A percentile compares a stretch with the other conserved stretches of the same genome.
These are phyloP conservation scores for Spinibarbus caldwelli DNA, from an alignment of 2,797 vertebrate species.

Conservation along the genomic window DNA sequence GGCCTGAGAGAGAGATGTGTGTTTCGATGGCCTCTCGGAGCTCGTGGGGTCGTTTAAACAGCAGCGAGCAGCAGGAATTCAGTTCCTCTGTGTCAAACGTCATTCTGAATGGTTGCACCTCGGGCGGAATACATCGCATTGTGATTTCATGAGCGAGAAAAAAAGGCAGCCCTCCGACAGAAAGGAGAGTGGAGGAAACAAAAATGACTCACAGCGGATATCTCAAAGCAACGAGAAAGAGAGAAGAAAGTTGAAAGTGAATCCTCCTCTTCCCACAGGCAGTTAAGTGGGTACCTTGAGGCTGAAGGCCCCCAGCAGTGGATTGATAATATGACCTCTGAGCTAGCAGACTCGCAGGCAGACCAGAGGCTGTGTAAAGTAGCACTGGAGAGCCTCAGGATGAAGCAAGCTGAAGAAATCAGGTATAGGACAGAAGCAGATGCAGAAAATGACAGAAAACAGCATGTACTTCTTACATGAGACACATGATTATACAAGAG, in stretches of 20 bases:
- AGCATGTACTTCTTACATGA: neutral
- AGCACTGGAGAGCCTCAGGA: conserved; percentile 53
- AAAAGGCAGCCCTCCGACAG: conserved; percentile 60
- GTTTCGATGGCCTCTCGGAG: conserved; percentile 51
- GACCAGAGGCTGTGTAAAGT: conserved; percentile 72
- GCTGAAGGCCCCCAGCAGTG: conserved; percentile 61
- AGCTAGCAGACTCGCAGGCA: conserved; percentile 69
- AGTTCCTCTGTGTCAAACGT: conserved; percentile 75
- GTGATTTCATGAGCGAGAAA: conserved; percentile 77
- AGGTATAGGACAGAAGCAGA: conserved; percentile 3
- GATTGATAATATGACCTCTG: conserved; percentile 65
- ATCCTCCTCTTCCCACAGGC: conserved; percentile 71
- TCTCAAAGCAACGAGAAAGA: conserved; percentile 57
- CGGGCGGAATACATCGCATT: conserved; percentile 81
- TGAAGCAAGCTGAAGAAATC: conserved; percentile 20
- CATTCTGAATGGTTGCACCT: conserved; percentile 79
- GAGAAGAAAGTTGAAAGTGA: conserved; percentile 74
- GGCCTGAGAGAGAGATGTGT: conserved; percentile 56
- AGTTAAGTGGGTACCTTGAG: conserved; percentile 71
- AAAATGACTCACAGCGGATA: conserved; percentile 62
- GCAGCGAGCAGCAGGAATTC: conserved; percentile 67
- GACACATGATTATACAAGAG: neutral
- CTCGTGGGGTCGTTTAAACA: conserved; percentile 62
- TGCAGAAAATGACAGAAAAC: neutral
- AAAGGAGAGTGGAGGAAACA: conserved; percentile 57